phyloP scores from a whole-genome alignment of 2,797 vertebrate species.

The Okamejei kenojei region DNA sequence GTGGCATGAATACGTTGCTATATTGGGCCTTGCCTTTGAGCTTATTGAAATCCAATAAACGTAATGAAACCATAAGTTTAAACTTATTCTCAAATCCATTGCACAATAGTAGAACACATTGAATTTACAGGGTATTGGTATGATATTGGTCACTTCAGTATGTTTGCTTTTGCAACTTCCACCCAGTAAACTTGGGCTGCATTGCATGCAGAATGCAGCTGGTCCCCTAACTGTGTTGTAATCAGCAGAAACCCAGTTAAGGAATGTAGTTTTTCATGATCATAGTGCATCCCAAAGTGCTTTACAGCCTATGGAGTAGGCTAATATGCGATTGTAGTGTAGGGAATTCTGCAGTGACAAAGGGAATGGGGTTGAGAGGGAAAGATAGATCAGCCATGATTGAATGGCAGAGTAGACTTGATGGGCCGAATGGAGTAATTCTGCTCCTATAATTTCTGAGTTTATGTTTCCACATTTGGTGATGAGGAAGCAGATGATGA shows the following conservation, averaged over 20 bases:
- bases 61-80: not conserved
- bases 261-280: not conserved
- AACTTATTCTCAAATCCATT: not conserved
- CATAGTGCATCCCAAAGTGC: too few relatives aligned
- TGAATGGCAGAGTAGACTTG: too few relatives aligned
- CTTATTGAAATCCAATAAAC: not conserved
- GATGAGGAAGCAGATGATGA: too few relatives aligned
- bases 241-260: not conserved
- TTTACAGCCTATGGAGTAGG: too few relatives aligned
- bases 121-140: not conserved
- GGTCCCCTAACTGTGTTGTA: not conserved
- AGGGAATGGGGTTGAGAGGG: too few relatives aligned
- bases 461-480: too few relatives aligned
- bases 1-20: not conserved
- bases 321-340: too few relatives aligned
- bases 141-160: not conserved
- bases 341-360: too few relatives aligned
- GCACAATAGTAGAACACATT: not conserved
- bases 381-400: too few relatives aligned
- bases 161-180: not conserved
- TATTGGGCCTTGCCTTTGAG: not conserved
- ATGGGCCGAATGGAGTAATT: too few relatives aligned
- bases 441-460: too few relatives aligned
- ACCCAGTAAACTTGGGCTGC: too few relatives aligned
- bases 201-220: not conserved